These are phyloP conservation scores for Benitochromis conjunctus DNA, from an alignment of 2,113 vertebrate species.

Conservation along the genomic window DNA sequence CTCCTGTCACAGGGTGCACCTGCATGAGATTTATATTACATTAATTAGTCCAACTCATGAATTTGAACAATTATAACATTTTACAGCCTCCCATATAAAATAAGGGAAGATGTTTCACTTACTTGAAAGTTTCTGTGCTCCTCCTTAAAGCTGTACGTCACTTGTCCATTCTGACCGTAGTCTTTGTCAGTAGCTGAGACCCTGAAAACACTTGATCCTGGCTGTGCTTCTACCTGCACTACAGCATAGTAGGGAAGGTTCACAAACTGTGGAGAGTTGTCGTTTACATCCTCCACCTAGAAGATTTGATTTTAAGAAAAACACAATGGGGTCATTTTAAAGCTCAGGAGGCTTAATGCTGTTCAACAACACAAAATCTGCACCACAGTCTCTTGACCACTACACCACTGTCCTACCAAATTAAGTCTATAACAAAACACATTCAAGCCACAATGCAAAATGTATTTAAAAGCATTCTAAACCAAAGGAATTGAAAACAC, in stretches of 20 bases:
- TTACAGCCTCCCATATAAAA: background rate
- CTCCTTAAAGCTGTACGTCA: constrained; percentile 84
- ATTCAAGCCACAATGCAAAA: background rate
- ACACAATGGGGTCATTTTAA: background rate
- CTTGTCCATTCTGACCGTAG: constrained; percentile 82
- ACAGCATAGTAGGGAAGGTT: constrained; percentile 93
- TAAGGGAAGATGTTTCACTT: background rate
- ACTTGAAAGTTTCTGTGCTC: constrained; percentile 88
- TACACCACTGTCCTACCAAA: background rate
- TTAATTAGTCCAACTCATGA: background rate
- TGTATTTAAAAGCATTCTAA: background rate
- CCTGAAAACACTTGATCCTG: constrained; percentile 84
- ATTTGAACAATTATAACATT: background rate
- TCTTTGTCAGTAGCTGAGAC: constrained; percentile 89
- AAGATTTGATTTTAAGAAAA: background rate
- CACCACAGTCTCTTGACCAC: background rate
- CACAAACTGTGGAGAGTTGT: constrained; percentile 88
- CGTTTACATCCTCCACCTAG: constrained; percentile 90
- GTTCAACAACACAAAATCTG: background rate
- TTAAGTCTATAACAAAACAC: background rate
- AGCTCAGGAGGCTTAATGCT: background rate
- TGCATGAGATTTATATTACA: background rate
- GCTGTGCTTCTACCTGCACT: constrained; percentile 89
- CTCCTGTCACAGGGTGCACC: constrained; percentile 82
- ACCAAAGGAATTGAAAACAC: background rate